Base-by-base conservation (phyloP, 2,888 invertebrate genomes). In the Volucella bombylans region DNA sequence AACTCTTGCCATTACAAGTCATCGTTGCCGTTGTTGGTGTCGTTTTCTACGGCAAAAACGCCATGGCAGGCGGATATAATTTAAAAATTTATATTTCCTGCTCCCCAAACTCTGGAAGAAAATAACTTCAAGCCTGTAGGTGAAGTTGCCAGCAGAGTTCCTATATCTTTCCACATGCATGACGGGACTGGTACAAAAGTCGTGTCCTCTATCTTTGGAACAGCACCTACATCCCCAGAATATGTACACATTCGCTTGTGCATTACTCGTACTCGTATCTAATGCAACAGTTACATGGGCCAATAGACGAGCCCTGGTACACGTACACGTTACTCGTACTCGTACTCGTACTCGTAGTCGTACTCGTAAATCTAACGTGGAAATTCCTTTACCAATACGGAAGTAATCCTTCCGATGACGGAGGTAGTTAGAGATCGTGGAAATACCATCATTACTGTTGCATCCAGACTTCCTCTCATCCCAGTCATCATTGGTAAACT, bases 61-160 rank as follows among this genome's bases (percentile, higher is more conserved):
- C n/a, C 57, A 67, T 23, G 47, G 61, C 62, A 59, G 39, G 50
- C 69, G 83, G 83, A 83, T 80, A 54, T 57, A 68, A 72, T 45
- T 80, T 80, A 72, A 85, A 71, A 76, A 85, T 85, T 15, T 80
- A 85, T 83, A 50, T 54, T 65, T 80, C 76, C 83, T 74, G 57
- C 72, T 73, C 57, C 72, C 45, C 50, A 23, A 68, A 62, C 47
- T 23, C 39, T 43, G 31, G 15, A 50, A 50, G 74, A 43, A 59
- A 14, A n/a, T 14, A 47, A 47, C 11, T 55, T 45, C 67, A 41
- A 61, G 23, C 43, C 74, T 49, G 47, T 49, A 80, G 74, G 1
- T 71, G 83, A 76, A 80, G 80, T 64, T 6, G 61, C 49, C 31
- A 45, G 10, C 3, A 47, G 54, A 50, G 39, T 67, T 62, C 39